A percentile compares a stretch with the other conserved stretches of the same genome.
Evolutionary conservation across 2,888 invertebrate species (phyloP).

Genomic region (Hipparchia sbordonii): DNA sequence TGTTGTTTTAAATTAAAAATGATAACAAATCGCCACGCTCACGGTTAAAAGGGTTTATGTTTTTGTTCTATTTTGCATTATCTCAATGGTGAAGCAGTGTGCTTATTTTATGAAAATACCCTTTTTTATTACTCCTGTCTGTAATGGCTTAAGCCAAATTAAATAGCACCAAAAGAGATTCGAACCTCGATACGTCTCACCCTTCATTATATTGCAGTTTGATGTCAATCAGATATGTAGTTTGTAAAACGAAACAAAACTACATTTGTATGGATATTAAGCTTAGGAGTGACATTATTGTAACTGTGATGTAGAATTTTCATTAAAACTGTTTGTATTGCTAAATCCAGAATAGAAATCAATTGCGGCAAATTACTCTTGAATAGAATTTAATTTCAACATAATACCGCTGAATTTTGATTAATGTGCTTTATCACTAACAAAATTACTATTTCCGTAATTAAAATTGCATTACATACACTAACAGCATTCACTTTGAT

Average conservation of each 20-base stretch:
- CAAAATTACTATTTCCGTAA: not conserved
- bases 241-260: too few species aligned
- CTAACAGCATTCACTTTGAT: not conserved
- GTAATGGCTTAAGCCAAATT: not conserved
- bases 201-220: too few species aligned
- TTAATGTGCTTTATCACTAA: constrained; percentile 43
- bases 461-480: not conserved
- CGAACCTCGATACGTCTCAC: too few species aligned
- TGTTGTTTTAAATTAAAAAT: constrained; percentile 36
- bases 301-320: too few species aligned
- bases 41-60: constrained; percentile 12
- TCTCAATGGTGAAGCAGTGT: not conserved
- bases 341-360: constrained; percentile 1
- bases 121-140: not conserved
- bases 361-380: constrained; percentile 5
- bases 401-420: not conserved
- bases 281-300: too few species aligned
- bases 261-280: too few species aligned
- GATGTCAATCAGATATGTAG: too few species aligned
- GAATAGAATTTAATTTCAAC: constrained; percentile 17
- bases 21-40: constrained; percentile 39
- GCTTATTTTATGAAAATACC: not conserved
- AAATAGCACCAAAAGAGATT: not conserved
- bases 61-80: constrained; percentile 15
- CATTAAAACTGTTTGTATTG: not conserved